Evolutionary conservation across 2,888 invertebrate genomes (phyloP).

Genomic region (Tupiocoris notatus): DNA sequence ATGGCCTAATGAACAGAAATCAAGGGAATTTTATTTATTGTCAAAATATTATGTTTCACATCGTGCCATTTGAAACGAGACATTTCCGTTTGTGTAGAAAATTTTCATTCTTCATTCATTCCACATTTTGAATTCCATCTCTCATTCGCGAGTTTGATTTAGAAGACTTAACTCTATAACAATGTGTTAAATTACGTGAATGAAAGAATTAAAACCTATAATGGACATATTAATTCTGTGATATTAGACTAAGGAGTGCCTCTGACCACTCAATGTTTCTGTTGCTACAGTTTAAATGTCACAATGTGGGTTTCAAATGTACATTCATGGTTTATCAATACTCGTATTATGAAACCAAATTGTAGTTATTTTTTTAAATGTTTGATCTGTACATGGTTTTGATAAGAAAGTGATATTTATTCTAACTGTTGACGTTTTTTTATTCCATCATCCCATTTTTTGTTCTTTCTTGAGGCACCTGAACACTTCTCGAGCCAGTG

Average conservation of each 20-base stretch:
- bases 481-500: too few species aligned
- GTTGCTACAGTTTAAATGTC: conserved; percentile 10
- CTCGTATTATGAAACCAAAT: conserved; percentile 35
- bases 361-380: conserved; percentile 46
- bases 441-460: not conserved
- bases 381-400: conserved; percentile 43
- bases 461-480: too few species aligned
- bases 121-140: not conserved
- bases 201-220: conserved; percentile 18
- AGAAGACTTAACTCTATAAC: not conserved
- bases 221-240: conserved; percentile 40
- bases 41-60: too few species aligned
- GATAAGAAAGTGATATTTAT: conserved; percentile 45
- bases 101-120: too few species aligned
- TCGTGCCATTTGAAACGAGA: too few species aligned
- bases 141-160: not conserved
- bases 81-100: too few species aligned
- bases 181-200: not conserved
- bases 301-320: conserved; percentile 26
- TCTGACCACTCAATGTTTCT: conserved; percentile 36
- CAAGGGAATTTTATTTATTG: too few species aligned
- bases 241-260: conserved; percentile 42
- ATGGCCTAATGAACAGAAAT: too few species aligned
- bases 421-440: conserved; percentile 20
- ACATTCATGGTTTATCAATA: conserved; percentile 10